These are phyloP conservation scores for Acleris literana DNA, from an alignment of 2,888 invertebrate genomes.

Conservation along the genomic window DNA sequence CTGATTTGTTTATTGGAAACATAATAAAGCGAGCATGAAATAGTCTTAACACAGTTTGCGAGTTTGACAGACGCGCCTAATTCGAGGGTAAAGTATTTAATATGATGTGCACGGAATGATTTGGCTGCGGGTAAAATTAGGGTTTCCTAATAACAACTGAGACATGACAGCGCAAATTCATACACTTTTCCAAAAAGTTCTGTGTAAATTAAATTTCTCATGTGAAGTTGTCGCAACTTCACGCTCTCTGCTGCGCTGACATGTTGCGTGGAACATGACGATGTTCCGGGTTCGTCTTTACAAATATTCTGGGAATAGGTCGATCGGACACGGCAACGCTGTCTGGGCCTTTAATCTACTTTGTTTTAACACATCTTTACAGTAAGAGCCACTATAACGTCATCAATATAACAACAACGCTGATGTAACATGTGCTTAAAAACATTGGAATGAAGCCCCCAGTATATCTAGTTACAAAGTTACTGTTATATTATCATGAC, in stretches of 20 bases:
- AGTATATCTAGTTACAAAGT: no score
- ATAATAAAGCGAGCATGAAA: slow-evolving; percentile 43
- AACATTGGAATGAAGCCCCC: no score
- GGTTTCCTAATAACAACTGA: slow-evolving; percentile 66
- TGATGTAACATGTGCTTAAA: no score
- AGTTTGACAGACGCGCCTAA: slow-evolving; percentile 59
- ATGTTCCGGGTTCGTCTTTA: slow-evolving; percentile 44
- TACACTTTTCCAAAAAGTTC: slow-evolving; percentile 69
- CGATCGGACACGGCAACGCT: background rate
- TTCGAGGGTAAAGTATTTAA: slow-evolving; percentile 63
- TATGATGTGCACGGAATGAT: slow-evolving; percentile 64
- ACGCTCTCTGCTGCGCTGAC: slow-evolving; percentile 54
- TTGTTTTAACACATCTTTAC: no score
- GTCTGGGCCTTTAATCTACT: no score
- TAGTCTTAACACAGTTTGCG: slow-evolving; percentile 60
- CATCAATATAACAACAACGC: no score
- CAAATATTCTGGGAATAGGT: slow-evolving; percentile 36
- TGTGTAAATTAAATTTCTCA: slow-evolving; percentile 66
- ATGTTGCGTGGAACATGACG: slow-evolving; percentile 54
- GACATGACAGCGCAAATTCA: slow-evolving; percentile 68
- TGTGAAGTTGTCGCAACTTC: slow-evolving; percentile 61
- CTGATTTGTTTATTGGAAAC: slow-evolving; percentile 18
- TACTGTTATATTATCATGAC: no score
- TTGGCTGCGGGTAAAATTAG: slow-evolving; percentile 62
- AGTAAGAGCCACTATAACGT: no score